phyloP scores from a whole-genome alignment of 2,113 vertebrate genomes.

The Ceratotherium simum region DNA sequence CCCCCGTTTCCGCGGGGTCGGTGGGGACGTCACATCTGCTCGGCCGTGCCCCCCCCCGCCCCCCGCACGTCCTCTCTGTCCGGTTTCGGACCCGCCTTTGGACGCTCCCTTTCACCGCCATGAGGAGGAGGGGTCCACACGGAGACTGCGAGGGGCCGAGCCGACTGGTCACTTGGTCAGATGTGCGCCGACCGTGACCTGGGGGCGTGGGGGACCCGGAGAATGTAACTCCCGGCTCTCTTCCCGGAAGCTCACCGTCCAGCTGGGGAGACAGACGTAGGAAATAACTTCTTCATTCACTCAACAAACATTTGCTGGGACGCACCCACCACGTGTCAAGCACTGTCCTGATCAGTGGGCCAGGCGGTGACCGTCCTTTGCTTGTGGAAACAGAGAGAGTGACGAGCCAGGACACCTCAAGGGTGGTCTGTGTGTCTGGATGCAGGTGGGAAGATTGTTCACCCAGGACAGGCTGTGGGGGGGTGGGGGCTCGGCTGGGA shows the following conservation, averaged over 20 bases:
- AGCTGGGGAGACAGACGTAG: neutral
- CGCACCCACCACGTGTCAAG: neutral
- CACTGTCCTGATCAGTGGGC: neutral
- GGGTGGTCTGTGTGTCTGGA: neutral
- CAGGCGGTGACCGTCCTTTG: neutral
- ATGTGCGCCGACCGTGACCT: neutral
- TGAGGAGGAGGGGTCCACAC: neutral
- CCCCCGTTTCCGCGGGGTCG: slow-evolving; percentile 43
- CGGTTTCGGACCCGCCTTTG: neutral
- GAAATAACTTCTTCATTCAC: neutral
- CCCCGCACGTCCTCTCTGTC: neutral
- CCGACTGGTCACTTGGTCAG: neutral
- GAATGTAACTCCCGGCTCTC: neutral
- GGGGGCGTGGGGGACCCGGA: neutral
- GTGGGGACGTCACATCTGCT: neutral
- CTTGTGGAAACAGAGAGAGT: neutral
- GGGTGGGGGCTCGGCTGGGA: neutral
- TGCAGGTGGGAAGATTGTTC: no score
- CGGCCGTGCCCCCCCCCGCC: neutral
- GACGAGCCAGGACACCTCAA: no score
- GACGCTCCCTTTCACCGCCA: neutral
- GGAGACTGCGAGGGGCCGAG: neutral
- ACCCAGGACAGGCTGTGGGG: neutral
- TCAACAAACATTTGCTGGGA: neutral
- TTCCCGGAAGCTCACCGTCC: neutral